These are phyloP conservation scores for Cyprinodon brontotheroides DNA, from an alignment of 2,113 vertebrate species.

Conservation along the genomic window DNA sequence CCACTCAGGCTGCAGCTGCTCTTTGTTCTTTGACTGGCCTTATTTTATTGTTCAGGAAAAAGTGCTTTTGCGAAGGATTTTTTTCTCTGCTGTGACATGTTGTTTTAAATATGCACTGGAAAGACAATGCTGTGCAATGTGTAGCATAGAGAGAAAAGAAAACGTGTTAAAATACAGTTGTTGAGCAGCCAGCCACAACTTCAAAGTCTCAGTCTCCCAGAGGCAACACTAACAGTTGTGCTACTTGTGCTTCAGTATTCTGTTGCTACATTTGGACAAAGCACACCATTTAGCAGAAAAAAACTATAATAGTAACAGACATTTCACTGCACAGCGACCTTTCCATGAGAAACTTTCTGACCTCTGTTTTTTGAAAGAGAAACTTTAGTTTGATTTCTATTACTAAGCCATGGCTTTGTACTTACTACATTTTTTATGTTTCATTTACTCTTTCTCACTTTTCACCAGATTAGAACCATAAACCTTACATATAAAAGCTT, in stretches of 20 bases:
- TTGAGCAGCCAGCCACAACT: neutral
- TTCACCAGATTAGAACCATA: neutral
- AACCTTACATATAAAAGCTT: neutral
- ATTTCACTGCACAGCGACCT: neutral
- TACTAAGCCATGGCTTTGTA: neutral
- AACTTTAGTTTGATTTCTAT: too few species aligned
- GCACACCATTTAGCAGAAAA: too few species aligned
- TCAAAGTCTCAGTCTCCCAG: neutral
- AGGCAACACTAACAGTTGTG: neutral
- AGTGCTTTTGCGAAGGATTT: neutral
- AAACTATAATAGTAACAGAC: neutral
- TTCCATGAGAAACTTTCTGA: neutral
- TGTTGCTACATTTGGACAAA: conserved; percentile 17
- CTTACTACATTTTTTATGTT: neutral
- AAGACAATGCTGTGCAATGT: neutral
- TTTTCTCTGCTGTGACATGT: neutral
- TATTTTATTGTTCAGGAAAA: neutral
- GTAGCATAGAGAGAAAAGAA: neutral
- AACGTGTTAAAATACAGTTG: neutral
- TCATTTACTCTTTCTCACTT: neutral
- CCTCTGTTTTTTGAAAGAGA: neutral
- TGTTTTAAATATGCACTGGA: neutral
- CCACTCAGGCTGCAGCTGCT: neutral
- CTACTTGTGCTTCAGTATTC: neutral
- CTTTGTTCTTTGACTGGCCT: neutral